A percentile compares a stretch with the other conserved stretches of the same genome.
These are phyloP conservation scores for Palaemon carinicauda DNA, from an alignment of 1,140 invertebrate genomes.

Conservation along the genomic window DNA sequence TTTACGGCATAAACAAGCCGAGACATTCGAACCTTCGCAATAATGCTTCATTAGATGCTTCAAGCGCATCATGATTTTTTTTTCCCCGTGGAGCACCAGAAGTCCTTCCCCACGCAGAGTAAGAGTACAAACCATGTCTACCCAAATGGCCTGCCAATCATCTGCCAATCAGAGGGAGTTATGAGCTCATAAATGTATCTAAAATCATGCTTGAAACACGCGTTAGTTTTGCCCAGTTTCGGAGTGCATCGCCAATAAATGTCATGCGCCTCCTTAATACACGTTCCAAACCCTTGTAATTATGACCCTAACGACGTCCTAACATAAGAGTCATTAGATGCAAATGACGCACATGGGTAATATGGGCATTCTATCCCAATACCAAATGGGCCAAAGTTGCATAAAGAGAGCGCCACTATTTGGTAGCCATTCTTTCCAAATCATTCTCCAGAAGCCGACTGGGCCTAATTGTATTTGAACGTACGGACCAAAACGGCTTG, in stretches of 20 bases:
- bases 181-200: constrained; percentile 6
- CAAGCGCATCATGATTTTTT: no score
- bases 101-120: not conserved
- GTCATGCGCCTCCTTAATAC: not conserved
- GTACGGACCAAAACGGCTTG: not conserved
- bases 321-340: not conserved
- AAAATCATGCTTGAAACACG: constrained; percentile 23
- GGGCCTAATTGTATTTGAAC: not conserved
- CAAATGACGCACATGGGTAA: not conserved
- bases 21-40: no score
- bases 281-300: not conserved
- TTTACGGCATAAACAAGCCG: no score
- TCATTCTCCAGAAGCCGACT: not conserved
- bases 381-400: not conserved
- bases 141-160: constrained; percentile 28
- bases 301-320: not conserved
- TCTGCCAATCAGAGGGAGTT: not conserved
- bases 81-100: not conserved
- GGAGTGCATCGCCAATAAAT: not conserved
- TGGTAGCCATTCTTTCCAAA: not conserved
- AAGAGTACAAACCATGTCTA: not conserved
- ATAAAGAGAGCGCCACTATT: not conserved
- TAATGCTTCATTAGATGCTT: no score
- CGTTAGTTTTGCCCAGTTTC: not conserved
- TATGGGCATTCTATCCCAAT: not conserved